A percentile compares a stretch with the other conserved stretches of the same genome.
Conservation (phyloP, 2,113 vertebrate genomes). For the Ploceus nigricollis region DNA sequence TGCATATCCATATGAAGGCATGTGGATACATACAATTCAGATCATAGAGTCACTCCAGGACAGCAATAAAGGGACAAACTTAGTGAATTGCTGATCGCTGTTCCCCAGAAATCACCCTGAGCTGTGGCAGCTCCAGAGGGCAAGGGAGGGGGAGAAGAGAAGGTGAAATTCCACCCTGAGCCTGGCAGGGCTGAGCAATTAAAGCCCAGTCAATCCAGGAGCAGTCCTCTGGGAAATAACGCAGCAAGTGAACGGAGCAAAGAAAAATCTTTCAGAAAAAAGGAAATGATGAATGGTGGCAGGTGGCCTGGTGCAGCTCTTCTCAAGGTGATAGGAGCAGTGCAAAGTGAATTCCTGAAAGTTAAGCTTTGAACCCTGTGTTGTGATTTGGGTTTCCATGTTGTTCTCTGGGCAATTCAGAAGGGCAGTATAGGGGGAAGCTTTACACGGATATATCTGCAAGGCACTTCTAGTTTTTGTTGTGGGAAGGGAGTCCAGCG, state of each 20-base stretch:
- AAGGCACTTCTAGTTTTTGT: background rate
- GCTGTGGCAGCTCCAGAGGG: background rate
- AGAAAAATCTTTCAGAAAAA: conserved; percentile 32
- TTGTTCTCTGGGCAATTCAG: background rate
- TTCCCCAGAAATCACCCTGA: background rate
- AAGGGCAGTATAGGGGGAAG: background rate
- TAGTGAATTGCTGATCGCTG: background rate
- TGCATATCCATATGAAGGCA: background rate
- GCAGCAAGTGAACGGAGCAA: background rate
- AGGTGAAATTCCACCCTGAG: conserved; percentile 36
- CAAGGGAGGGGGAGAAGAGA: background rate
- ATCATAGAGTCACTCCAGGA: background rate
- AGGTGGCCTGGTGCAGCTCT: background rate
- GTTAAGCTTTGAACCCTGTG: background rate
- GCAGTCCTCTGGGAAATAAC: conserved; percentile 47
- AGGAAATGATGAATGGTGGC: conserved; percentile 20
- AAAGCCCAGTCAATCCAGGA: conserved; percentile 56
- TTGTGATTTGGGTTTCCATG: background rate
- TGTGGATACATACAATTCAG: background rate
- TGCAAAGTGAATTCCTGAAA: conserved; percentile 6
- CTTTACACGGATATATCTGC: background rate
- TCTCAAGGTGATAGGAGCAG: background rate
- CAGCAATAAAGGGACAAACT: background rate
- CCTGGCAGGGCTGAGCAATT: conserved; percentile 19
- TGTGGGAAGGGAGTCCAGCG: background rate